A percentile compares a stretch with the other conserved stretches of the same genome.
Conservation (phyloP, 1,140 invertebrate genomes). For the Diachasma alloeum region DNA sequence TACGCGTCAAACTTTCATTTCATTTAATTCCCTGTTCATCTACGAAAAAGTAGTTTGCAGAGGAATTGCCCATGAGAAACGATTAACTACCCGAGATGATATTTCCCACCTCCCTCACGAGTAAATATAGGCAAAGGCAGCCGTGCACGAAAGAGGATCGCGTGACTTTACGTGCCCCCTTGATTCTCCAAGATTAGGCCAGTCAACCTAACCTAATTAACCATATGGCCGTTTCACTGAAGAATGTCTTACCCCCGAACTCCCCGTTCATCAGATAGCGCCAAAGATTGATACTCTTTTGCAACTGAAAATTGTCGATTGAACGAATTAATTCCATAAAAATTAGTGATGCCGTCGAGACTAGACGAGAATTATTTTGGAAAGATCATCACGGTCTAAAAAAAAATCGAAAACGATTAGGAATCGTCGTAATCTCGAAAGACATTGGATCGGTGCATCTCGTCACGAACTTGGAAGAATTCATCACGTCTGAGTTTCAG, state of each 20-base stretch:
- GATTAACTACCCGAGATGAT: not conserved
- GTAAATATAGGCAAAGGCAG: not conserved
- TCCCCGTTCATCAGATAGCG: slow-evolving; percentile 2
- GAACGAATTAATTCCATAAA: too few species aligned
- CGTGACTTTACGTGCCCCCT: slow-evolving; percentile 36
- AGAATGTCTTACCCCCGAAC: slow-evolving; percentile 21
- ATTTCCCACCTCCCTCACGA: not conserved
- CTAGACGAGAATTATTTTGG: too few species aligned
- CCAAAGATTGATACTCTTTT: not conserved
- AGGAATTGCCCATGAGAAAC: not conserved
- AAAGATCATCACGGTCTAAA: too few species aligned
- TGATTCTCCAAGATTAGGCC: slow-evolving; percentile 41
- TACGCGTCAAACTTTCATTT: not conserved
- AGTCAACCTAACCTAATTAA: slow-evolving; percentile 48
- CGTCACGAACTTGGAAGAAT: too few species aligned
- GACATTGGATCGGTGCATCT: too few species aligned
- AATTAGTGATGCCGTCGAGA: too few species aligned
- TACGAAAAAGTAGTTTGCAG: not conserved
- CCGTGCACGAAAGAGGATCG: slow-evolving; percentile 29
- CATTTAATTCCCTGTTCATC: not conserved
- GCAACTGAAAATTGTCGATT: too few species aligned
- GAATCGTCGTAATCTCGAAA: too few species aligned
- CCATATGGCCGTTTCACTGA: slow-evolving; percentile 25
- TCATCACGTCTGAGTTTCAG: too few species aligned
- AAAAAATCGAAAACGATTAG: too few species aligned